Percentiles rank a stretch among this genome's conserved stretches.
These are phyloP conservation scores for Miichthys miiuy DNA, from an alignment of 2,797 vertebrate species.

Conservation along the genomic window DNA sequence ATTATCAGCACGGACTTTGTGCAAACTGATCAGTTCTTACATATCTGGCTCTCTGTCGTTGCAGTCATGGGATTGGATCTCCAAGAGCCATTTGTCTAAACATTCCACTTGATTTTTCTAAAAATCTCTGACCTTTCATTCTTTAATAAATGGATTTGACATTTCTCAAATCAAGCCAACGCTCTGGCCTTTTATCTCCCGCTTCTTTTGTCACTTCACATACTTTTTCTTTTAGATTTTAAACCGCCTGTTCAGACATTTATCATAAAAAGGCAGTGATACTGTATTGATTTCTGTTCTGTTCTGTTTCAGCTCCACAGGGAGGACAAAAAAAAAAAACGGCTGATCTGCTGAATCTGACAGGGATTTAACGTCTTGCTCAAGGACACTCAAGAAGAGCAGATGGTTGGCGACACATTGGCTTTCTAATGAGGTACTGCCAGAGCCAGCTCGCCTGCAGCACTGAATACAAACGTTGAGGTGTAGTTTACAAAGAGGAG, in stretches of 20 bases:
- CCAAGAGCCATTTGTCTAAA: not conserved
- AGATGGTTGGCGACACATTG: not conserved
- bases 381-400: constrained; percentile 39
- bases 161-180: not conserved
- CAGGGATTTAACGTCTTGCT: constrained; percentile 35
- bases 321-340: not conserved
- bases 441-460: constrained; percentile 20
- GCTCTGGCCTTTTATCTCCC: not conserved
- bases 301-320: not conserved
- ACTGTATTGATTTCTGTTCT: constrained; percentile 26
- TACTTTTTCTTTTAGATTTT: not conserved
- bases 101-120: not conserved
- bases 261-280: not conserved
- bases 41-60: not conserved
- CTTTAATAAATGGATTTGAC: not conserved
- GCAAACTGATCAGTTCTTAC: constrained; percentile 11
- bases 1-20: constrained; percentile 41
- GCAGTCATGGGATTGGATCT: not conserved
- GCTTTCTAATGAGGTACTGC: not conserved
- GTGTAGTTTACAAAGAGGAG: not conserved
- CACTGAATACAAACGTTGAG: not conserved
- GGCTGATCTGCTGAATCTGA: constrained; percentile 26
- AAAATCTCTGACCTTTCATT: not conserved
- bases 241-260: not conserved
- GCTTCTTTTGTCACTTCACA: not conserved